Evolutionary conservation across 1,140 invertebrate species (phyloP), one percentile per base, ranked within the genome.

Genomic region (Drosophila aff.): DNA sequence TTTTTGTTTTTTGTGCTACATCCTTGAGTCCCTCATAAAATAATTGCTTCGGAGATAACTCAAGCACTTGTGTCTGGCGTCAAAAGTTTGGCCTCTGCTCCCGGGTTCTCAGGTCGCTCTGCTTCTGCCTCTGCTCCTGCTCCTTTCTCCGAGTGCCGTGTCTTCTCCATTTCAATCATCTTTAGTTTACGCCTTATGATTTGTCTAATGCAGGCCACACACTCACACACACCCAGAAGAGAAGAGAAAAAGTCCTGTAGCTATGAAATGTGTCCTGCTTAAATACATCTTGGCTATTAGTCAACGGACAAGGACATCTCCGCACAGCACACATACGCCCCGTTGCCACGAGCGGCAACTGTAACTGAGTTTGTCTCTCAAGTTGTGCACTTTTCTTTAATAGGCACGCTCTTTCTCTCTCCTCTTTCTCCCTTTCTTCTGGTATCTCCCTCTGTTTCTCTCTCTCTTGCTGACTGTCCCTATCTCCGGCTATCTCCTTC

Each of bases 311-410:
- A 77, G 60, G 63, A 77, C 75, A 57, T 13, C 58, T 0, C 50
- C 31, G 50, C 28, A 13, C 28, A 55, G 33, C 52, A 46, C 52
- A 46, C 44, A 75, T 55, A 55, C 68, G 43, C 41, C 59, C 60
- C 50, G 47, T 76, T 38, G 71, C 41, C 69, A 23, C 11, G 26
- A n/a, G 36, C 50, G 28, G 33, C 43, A 46, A 52, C 60, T 62
- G 44, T 41, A 59, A 36, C 46, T 36, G 75, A 78, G 65, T 78
- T 79, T 78, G 74, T 59, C 65, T n/a, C 62, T 79, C 53, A 71
- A 79, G 43, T 79, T 72, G 76, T 79, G 76, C 76, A 79, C 76
- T 79, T 72, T 72, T 47, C 62, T 47, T 61, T 79, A 79, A 79
- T 79, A 79, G 76, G 36, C 36, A 64, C 41, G 69, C 76, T 78